Evolutionary conservation across 2,797 vertebrate species (phyloP), one percentile per base, ranked within the genome.

Genomic region (Hemitrygon akajei): DNA sequence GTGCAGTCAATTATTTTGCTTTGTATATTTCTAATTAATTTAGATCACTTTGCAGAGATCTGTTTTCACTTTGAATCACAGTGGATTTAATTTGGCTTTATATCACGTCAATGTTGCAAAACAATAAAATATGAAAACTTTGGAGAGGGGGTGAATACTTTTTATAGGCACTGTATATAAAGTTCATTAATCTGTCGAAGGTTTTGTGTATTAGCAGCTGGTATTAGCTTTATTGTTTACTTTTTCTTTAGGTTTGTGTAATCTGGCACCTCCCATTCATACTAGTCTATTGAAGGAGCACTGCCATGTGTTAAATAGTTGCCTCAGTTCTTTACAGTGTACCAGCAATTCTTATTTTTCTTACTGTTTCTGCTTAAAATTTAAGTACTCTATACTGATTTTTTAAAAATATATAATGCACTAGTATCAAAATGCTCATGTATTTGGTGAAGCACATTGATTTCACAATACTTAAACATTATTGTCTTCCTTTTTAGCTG

Each of bases 401-500:
- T 93, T 22, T 20, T 16, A 60, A 56, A n/a, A n/a, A n/a, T 47
- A 27, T 22, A 27, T 47, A 79, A 56, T 6, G 58, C 37, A 37
- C 11, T 16, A 34, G 63, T 89, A 89, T 34, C 47, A 30, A 66
- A 20, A 2, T 9, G 34, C 37, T 66, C 34, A 89, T 89, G 66
- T 89, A 86, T 34, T n/a, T 66, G 86, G 7, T 89, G 86, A 89
- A 89, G 20, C 18, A 89, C 9, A 1, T 87, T 20, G 16, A 11
- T 25, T 89, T 89, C 34, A 18, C 63, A 3, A 27, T 80, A 69
- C 40, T 73, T 34, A 81, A 34, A 47, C 14, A 34, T 25, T 93
- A 47, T 73, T 81, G 69, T 93, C 94, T 94, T 94, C 94, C 94
- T 94, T 96, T 95, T 79, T 96, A 99, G 99, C 96, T 99, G 95